phyloP scores from a whole-genome alignment of 2,888 invertebrate species.

The Sicus ferrugineus region DNA sequence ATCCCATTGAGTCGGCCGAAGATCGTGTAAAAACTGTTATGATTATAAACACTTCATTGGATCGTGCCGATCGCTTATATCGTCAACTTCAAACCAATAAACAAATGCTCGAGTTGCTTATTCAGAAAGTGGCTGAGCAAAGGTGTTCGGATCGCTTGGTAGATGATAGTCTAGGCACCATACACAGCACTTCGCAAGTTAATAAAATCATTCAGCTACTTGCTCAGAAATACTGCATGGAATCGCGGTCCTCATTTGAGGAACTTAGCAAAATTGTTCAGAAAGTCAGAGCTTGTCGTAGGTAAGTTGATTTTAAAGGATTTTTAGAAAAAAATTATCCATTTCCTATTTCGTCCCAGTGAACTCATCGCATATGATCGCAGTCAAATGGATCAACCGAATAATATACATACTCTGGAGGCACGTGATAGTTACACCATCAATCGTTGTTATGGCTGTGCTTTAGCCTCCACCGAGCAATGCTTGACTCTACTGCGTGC shows the following conservation, averaged over 20 bases:
- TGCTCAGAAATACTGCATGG: constrained; percentile 94
- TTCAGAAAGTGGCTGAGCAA: constrained; percentile 89
- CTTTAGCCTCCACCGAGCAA: constrained; percentile 91
- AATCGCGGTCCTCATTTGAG: constrained; percentile 94
- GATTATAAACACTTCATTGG: constrained; percentile 87
- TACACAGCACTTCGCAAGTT: constrained; percentile 71
- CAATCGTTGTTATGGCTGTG: constrained; percentile 85
- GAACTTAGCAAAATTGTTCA: constrained; percentile 90
- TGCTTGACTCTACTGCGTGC: constrained; percentile 91
- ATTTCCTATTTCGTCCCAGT: constrained; percentile 65
- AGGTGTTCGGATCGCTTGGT: constrained; percentile 71
- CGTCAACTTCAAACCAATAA: constrained; percentile 89
- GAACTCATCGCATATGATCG: constrained; percentile 92
- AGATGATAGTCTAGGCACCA: constrained; percentile 68
- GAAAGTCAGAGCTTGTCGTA: constrained; percentile 88
- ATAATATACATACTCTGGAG: constrained; percentile 45
- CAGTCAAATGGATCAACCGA: constrained; percentile 69
- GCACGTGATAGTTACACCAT: constrained; percentile 57
- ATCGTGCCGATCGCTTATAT: constrained; percentile 94
- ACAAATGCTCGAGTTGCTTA: constrained; percentile 84
- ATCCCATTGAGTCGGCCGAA: constrained; percentile 96
- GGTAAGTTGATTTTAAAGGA: constrained; percentile 59
- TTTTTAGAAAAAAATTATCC: neutral
- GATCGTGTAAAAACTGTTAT: constrained; percentile 94
- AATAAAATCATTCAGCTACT: constrained; percentile 93